Evolutionary conservation across 2,888 invertebrate genomes (phyloP).

Genomic region (Cecidostiba fungosa): DNA sequence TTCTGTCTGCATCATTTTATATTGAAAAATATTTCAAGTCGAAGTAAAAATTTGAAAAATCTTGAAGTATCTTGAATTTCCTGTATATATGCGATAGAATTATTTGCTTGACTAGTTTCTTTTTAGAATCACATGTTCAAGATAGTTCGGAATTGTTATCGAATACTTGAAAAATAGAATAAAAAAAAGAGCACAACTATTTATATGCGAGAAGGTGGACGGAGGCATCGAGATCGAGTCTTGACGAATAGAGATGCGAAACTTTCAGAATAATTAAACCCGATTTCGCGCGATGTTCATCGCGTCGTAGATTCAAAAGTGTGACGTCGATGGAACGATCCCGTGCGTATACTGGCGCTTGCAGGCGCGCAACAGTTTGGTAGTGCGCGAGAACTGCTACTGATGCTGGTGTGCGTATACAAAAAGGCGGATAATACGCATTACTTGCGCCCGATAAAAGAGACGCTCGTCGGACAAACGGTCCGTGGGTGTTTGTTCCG

Average conservation of each 20-base stretch:
- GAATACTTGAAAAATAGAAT: too few species aligned
- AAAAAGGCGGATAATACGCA: constrained; percentile 57
- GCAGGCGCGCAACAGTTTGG: not conserved
- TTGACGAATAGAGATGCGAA: constrained; percentile 22
- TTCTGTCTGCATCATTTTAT: too few species aligned
- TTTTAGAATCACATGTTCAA: too few species aligned
- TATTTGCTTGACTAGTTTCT: too few species aligned
- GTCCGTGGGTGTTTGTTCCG: constrained; percentile 39
- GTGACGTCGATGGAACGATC: constrained; percentile 38
- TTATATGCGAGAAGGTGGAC: not conserved
- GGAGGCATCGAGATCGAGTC: not conserved
- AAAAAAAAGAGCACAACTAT: not conserved
- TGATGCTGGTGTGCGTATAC: not conserved
- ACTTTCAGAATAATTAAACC: constrained; percentile 59
- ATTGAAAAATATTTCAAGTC: too few species aligned
- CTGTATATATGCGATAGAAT: too few species aligned
- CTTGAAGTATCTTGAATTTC: too few species aligned
- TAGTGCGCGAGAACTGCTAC: not conserved
- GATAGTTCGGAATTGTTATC: too few species aligned
- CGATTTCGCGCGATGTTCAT: constrained; percentile 39
- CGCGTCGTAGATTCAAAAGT: constrained; percentile 45
- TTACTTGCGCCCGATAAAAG: constrained; percentile 63
- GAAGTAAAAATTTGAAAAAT: too few species aligned
- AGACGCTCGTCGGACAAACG: constrained; percentile 40
- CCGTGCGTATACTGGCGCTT: not conserved